Percentiles rank a stretch among this genome's conserved stretches.
Conservation (phyloP, 2,797 vertebrate genomes). For the Parotocinclus haroldoi region DNA sequence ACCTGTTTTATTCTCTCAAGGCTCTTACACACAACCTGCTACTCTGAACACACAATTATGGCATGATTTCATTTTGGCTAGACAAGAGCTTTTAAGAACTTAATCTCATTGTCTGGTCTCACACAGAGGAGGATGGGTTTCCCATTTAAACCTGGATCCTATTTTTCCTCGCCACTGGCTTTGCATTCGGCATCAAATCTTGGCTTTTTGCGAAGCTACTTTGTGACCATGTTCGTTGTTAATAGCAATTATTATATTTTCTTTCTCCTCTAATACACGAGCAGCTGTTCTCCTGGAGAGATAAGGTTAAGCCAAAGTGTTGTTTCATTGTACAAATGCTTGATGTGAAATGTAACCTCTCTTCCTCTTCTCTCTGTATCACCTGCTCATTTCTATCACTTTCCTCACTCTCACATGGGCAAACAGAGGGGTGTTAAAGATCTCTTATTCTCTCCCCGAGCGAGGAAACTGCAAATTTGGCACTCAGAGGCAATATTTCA, state of each 20-base stretch:
- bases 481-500: constrained; percentile 57
- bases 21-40: too few species aligned
- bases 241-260: too few species aligned
- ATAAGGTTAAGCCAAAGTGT: constrained; percentile 34
- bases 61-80: too few species aligned
- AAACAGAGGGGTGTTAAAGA: constrained; percentile 54
- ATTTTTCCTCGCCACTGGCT: too few species aligned
- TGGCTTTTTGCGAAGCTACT: too few species aligned
- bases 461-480: constrained; percentile 47
- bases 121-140: too few species aligned
- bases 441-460: constrained; percentile 53
- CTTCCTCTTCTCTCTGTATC: constrained; percentile 23
- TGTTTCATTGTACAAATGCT: constrained; percentile 14
- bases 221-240: too few species aligned
- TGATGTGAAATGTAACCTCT: constrained; percentile 23
- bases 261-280: constrained; percentile 20
- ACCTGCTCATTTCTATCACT: constrained; percentile 47
- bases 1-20: constrained; percentile 25
- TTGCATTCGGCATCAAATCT: too few species aligned
- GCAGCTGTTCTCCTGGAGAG: constrained; percentile 45
- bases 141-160: too few species aligned
- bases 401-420: constrained; percentile 47
- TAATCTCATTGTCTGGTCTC: too few species aligned
- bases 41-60: too few species aligned
- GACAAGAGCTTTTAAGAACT: too few species aligned